These are phyloP conservation scores for Micoletzkya japonica DNA, from an alignment of 2,888 invertebrate genomes.

Conservation along the genomic window DNA sequence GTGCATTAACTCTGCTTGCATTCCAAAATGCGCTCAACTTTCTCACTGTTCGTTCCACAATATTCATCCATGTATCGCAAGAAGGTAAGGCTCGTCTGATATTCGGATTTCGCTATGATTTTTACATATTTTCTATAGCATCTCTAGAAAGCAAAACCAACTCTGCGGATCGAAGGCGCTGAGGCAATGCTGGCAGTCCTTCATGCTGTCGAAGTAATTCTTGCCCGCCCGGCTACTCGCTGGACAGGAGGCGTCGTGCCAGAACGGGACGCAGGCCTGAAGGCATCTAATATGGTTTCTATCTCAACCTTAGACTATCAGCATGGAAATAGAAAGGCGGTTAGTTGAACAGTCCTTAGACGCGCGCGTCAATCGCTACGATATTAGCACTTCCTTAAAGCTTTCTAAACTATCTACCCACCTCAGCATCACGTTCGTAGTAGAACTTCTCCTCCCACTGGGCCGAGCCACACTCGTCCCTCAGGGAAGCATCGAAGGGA, in stretches of 20 bases:
- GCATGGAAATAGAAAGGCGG: background rate
- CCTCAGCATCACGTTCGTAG: constrained; percentile 38
- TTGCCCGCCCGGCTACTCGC: constrained; percentile 37
- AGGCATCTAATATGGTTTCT: constrained; percentile 9
- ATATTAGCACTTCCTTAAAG: no score
- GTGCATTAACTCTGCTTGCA: no score
- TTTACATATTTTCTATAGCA: background rate
- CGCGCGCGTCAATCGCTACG: background rate
- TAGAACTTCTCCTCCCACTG: constrained; percentile 45
- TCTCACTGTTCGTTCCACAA: no score
- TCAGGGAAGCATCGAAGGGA: constrained; percentile 23
- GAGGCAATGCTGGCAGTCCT: constrained; percentile 33
- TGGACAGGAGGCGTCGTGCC: constrained; percentile 57
- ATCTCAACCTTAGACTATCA: background rate
- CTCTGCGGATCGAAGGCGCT: constrained; percentile 24
- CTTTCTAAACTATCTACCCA: no score
- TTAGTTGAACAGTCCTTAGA: background rate
- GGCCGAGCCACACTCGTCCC: constrained; percentile 42
- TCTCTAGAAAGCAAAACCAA: background rate
- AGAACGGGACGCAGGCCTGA: constrained; percentile 56
- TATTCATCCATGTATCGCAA: no score
- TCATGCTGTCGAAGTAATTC: constrained; percentile 39
- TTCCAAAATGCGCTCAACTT: no score
- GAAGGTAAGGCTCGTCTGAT: no score
- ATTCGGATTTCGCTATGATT: no score